A percentile compares a stretch with the other conserved stretches of the same genome.
These are phyloP conservation scores for Cydia amplana DNA, from an alignment of 1,140 invertebrate species.

Conservation along the genomic window DNA sequence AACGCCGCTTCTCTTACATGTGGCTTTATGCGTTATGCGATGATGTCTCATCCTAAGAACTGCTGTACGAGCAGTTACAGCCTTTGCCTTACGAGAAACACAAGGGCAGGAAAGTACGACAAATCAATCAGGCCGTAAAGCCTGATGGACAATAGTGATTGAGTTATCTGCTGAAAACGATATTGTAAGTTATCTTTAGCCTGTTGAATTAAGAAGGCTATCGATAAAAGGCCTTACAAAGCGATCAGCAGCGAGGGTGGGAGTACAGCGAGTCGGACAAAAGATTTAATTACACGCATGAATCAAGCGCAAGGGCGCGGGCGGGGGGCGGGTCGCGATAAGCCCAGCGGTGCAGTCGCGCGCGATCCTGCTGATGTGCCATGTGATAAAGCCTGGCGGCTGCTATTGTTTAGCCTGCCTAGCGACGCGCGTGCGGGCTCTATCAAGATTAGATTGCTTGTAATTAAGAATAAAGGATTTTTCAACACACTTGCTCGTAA, in stretches of 20 bases:
- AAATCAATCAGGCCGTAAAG: conserved; percentile 48
- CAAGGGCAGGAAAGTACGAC: not conserved
- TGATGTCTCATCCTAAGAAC: too few species aligned
- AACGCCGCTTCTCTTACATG: too few species aligned
- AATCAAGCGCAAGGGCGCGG: conserved; percentile 66
- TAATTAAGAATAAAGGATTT: conserved; percentile 46
- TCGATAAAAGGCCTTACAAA: conserved; percentile 52
- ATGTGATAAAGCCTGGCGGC: conserved; percentile 53
- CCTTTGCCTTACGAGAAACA: not conserved
- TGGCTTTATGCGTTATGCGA: too few species aligned
- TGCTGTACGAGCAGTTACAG: not conserved
- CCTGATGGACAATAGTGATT: conserved; percentile 53
- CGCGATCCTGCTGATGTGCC: conserved; percentile 53
- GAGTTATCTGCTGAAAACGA: conserved; percentile 41
- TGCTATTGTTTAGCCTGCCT: conserved; percentile 52
- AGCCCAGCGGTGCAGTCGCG: conserved; percentile 60
- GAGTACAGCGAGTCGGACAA: conserved; percentile 63
- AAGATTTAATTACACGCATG: conserved; percentile 79
- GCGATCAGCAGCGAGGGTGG: conserved; percentile 53
- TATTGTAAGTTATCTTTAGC: conserved; percentile 52
- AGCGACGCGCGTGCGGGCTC: conserved; percentile 54
- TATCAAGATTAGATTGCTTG: conserved; percentile 57
- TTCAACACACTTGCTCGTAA: too few species aligned
- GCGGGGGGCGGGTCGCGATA: conserved; percentile 55
- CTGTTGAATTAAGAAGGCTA: conserved; percentile 58